Percentiles rank a stretch among this genome's conserved stretches.
phyloP scores from a whole-genome alignment of 2,113 vertebrate genomes.

The Tiliqua scincoides region DNA sequence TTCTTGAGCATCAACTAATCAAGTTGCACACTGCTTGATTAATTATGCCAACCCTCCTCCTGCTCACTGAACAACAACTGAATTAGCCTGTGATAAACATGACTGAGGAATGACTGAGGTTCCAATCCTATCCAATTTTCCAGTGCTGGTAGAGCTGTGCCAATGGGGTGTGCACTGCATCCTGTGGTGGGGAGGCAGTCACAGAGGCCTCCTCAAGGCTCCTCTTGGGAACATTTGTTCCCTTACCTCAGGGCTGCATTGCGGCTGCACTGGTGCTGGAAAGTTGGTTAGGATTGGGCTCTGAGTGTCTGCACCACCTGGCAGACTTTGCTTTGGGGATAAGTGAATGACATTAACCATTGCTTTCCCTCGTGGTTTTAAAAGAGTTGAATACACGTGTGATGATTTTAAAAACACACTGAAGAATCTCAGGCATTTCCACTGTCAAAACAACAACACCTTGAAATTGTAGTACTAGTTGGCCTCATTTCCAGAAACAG shows the following conservation, averaged over 20 bases:
- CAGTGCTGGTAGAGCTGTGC: no score
- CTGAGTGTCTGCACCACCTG: not conserved
- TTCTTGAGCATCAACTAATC: not conserved
- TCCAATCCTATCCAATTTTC: no score
- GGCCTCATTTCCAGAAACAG: not conserved
- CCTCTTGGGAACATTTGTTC: no score
- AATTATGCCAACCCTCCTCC: not conserved
- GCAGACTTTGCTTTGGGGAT: not conserved
- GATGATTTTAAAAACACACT: not conserved
- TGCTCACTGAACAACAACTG: not conserved
- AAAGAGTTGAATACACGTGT: not conserved
- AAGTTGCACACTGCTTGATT: rapidly evolving
- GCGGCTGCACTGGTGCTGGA: no score
- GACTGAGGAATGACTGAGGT: no score
- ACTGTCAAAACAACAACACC: constrained; percentile 18
- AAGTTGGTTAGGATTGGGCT: no score
- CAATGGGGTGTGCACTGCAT: no score
- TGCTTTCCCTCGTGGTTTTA: not conserved
- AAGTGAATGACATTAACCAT: not conserved
- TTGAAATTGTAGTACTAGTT: not conserved
- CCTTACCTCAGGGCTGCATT: no score
- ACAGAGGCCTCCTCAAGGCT: no score
- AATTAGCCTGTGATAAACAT: constrained; percentile 2
- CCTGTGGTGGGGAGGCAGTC: no score
- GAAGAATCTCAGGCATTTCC: not conserved